Conservation (phyloP, 2,888 invertebrate species). For the Drosophila niveifrons region DNA sequence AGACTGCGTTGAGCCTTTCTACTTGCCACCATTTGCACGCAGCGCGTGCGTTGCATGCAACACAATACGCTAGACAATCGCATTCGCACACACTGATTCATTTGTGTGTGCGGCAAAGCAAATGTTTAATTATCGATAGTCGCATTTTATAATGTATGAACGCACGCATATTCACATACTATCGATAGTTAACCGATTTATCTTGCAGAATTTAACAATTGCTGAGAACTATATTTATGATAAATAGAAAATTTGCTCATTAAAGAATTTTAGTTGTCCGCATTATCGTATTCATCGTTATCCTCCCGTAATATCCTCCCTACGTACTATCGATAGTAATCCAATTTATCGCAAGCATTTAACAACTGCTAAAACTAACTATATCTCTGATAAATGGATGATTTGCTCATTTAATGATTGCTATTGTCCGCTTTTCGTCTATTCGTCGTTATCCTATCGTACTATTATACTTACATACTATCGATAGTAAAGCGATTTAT, state of each 20-base stretch:
- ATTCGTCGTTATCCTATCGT: no score
- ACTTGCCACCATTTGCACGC: constrained; percentile 26
- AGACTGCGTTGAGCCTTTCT: constrained; percentile 45
- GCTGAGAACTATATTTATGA: background rate
- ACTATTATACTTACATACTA: no score
- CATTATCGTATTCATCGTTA: no score
- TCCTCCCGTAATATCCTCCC: no score
- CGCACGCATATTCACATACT: background rate
- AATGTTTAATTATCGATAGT: background rate
- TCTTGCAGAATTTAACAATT: no score
- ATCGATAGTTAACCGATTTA: background rate
- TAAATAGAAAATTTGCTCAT: background rate
- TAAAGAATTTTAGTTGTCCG: no score
- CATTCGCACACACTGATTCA: background rate
- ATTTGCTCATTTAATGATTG: no score
- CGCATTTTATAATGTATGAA: background rate
- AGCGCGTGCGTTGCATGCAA: constrained; percentile 34
- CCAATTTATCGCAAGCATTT: no score
- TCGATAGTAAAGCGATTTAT: no score
- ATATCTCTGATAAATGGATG: background rate
- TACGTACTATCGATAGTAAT: no score
- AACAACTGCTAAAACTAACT: background rate
- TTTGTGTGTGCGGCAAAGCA: no score
- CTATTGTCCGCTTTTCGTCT: no score
- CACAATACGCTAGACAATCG: background rate